These are phyloP conservation scores for Trichomalopsis sarcophagae DNA, from an alignment of 1,140 invertebrate species.

Conservation along the genomic window DNA sequence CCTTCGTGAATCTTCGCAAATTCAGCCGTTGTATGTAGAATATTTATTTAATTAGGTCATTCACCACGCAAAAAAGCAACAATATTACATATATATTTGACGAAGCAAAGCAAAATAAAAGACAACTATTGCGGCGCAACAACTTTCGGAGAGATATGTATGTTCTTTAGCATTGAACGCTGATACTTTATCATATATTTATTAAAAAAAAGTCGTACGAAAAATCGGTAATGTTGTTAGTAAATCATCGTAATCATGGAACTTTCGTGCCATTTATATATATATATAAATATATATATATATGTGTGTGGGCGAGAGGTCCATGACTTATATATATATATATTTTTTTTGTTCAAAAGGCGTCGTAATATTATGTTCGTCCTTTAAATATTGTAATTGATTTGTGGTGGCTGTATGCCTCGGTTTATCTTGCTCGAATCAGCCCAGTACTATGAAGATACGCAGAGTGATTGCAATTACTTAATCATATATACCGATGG, in stretches of 20 bases:
- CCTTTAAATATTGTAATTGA: conserved; percentile 7
- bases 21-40: conserved; percentile 11
- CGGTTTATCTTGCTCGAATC: conserved; percentile 7
- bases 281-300: no score
- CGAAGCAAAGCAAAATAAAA: conserved; percentile 2
- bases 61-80: not conserved
- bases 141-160: not conserved
- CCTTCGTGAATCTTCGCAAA: conserved; percentile 14
- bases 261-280: conserved; percentile 59
- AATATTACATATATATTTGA: conserved; percentile 18
- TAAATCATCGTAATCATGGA: conserved; percentile 45
- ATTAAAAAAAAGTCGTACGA: conserved; percentile 1
- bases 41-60: conserved; percentile 38
- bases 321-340: conserved; percentile 13
- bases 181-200: conserved; percentile 4
- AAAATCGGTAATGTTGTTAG: conserved; percentile 33
- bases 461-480: not conserved
- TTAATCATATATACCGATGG: not conserved
- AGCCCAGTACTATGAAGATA: conserved; percentile 10
- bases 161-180: not conserved
- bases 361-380: conserved; percentile 16
- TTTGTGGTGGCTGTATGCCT: not conserved
- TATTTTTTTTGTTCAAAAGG: conserved; percentile 20
- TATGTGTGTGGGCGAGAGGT: not conserved
- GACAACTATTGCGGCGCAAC: not conserved